These are phyloP conservation scores for Mythimna loreyi DNA, from an alignment of 2,888 invertebrate species.

Conservation along the genomic window DNA sequence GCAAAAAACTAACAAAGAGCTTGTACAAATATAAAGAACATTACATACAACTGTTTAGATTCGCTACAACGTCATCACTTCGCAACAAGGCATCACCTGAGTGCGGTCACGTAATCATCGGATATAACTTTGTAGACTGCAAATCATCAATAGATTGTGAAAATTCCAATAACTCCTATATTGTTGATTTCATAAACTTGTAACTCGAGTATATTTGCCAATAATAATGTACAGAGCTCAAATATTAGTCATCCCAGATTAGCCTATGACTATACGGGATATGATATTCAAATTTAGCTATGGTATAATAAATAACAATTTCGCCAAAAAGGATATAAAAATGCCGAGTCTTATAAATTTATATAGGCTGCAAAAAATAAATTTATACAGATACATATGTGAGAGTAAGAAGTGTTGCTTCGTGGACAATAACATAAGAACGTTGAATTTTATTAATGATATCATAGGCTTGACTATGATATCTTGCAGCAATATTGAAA, in stretches of 20 bases:
- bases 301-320: background rate
- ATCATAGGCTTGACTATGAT: no score
- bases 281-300: background rate
- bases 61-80: conserved; percentile 59
- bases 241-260: background rate
- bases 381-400: no score
- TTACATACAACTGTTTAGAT: conserved; percentile 38
- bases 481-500: conserved; percentile 2
- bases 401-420: background rate
- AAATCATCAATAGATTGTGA: conserved; percentile 47
- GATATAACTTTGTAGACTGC: conserved; percentile 30
- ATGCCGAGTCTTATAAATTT: background rate
- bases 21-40: conserved; percentile 42
- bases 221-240: conserved; percentile 6
- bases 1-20: conserved; percentile 44
- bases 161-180: conserved; percentile 30
- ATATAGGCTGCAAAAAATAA: no score
- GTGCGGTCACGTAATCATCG: conserved; percentile 78
- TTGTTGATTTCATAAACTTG: conserved; percentile 28
- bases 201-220: conserved; percentile 3
- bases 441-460: no score
- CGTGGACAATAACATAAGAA: conserved; percentile 5
- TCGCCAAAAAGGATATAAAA: background rate
- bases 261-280: background rate
- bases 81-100: conserved; percentile 61